Evolutionary conservation across 2,888 invertebrate species (phyloP), one percentile per base, ranked within the genome.

Genomic region (Microctonus aethiopoides): DNA sequence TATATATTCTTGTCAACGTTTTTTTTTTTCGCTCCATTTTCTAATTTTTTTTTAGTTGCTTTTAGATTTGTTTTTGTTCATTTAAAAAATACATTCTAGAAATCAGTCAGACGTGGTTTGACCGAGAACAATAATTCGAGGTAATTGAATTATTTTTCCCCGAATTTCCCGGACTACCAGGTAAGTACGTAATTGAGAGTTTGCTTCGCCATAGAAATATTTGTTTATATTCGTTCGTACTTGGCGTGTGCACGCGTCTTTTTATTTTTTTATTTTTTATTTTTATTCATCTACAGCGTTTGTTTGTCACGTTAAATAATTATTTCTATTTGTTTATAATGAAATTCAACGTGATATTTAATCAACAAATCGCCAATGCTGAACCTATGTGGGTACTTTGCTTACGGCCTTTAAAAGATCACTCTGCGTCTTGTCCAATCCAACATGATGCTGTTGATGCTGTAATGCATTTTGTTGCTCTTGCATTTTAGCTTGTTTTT

Each of bases 401-500:
- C 92, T 91, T 85, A 92, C 93, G 75, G 90, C 89, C 89, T 93
- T 93, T 83, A 93, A 90, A 80, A 93, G 91, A 89, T 93, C 93
- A 81, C 90, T 89, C 88, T 92, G 90, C 84, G 90, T 90, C 86
- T 93, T 93, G 86, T 93, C 93, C 86, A 93, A 89, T 79, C 91
- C 91, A 89, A 92, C 92, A 76, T 92, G 91, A 85, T 92, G 92
- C 87, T 92, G 92, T 81, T 92, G 92, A 85, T 92, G 92, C 82
- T 91, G 91, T 67, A 87, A 81, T 79, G 91, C 91, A 76, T 90
- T 92, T 83, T 92, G 92, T 83, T 93, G 93, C 84, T 93, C 91
- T 80, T 91, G 91, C 83, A 92, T 91, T 88, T 94, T 93, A 83
- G 93, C 93, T 87, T 95, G 94, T 87, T 95, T 94, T 88, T 94